A percentile compares a stretch with the other conserved stretches of the same genome.
These are phyloP conservation scores for Hypsopygia costalis DNA, from an alignment of 2,888 invertebrate species.

Conservation along the genomic window DNA sequence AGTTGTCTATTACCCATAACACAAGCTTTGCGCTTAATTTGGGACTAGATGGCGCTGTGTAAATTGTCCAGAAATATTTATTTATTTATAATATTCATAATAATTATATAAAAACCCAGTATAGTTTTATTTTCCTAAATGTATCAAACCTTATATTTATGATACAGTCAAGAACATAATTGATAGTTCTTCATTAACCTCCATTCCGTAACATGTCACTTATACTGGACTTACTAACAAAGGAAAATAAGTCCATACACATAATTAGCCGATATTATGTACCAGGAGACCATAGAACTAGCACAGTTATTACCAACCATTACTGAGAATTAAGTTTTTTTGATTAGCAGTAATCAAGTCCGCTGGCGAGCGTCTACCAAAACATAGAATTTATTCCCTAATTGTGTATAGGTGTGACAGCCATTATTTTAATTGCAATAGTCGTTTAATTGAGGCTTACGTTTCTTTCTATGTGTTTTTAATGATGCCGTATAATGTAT, in stretches of 20 bases:
- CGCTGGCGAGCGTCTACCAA: conserved; percentile 36
- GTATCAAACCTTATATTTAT: too few relatives aligned
- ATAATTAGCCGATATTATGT: conserved; percentile 37
- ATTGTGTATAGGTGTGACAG: conserved; percentile 79
- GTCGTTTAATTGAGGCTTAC: conserved; percentile 60
- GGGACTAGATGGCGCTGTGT: too few relatives aligned
- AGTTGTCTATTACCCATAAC: too few relatives aligned
- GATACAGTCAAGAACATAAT: too few relatives aligned
- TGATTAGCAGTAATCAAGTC: conserved; percentile 53
- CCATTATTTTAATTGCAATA: conserved; percentile 77
- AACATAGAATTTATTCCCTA: conserved; percentile 71
- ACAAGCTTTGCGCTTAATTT: too few relatives aligned
- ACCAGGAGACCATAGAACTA: conserved; percentile 30
- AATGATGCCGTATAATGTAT: conserved; percentile 36
- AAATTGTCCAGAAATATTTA: too few relatives aligned
- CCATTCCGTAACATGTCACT: too few relatives aligned
- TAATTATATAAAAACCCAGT: too few relatives aligned
- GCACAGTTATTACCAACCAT: conserved; percentile 38
- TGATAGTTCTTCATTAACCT: too few relatives aligned
- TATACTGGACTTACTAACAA: too few relatives aligned
- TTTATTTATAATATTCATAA: too few relatives aligned
- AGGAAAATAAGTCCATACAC: neutral
- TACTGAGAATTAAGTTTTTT: conserved; percentile 50
- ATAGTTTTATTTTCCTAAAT: too few relatives aligned
- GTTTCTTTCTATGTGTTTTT: conserved; percentile 59